Percentiles rank a stretch among this genome's conserved stretches.
phyloP scores from a whole-genome alignment of 2,888 invertebrate genomes.

The Watsonalla cultraria region DNA sequence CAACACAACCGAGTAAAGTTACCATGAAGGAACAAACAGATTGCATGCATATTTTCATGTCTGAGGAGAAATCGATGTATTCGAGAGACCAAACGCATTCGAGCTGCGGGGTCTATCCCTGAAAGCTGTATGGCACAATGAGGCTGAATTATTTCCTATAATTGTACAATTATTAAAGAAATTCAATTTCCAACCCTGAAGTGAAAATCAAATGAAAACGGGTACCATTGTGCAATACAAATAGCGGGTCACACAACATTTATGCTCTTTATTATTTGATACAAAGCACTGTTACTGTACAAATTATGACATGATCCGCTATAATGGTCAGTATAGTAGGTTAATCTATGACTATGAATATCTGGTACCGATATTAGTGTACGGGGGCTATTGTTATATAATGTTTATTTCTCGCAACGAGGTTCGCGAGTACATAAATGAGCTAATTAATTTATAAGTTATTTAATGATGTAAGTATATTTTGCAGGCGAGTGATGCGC shows the following conservation, averaged over 20 bases:
- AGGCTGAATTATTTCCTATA: too few relatives aligned
- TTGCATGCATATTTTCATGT: too few relatives aligned
- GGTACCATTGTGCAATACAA: not conserved
- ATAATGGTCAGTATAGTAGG: not conserved
- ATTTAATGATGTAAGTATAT: slow-evolving; percentile 17
- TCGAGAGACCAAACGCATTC: too few relatives aligned
- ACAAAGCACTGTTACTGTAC: not conserved
- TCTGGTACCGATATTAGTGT: not conserved
- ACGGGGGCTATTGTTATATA: not conserved
- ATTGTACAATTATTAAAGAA: too few relatives aligned
- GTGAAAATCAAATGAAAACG: too few relatives aligned
- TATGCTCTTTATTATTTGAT: not conserved
- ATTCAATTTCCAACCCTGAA: too few relatives aligned
- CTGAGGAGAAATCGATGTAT: too few relatives aligned
- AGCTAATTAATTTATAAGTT: not conserved
- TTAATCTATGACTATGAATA: not conserved
- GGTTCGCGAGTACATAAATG: not conserved
- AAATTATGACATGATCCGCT: not conserved
- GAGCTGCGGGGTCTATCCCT: too few relatives aligned
- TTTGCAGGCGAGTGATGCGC: slow-evolving; percentile 46
- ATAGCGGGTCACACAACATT: not conserved
- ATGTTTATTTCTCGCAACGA: not conserved
- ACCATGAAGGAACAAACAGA: too few relatives aligned
- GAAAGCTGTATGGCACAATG: too few relatives aligned
- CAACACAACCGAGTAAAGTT: too few relatives aligned